A percentile compares a stretch with the other conserved stretches of the same genome.
These are phyloP conservation scores for Belonocnema kinseyi DNA, from an alignment of 1,140 invertebrate species.

Conservation along the genomic window DNA sequence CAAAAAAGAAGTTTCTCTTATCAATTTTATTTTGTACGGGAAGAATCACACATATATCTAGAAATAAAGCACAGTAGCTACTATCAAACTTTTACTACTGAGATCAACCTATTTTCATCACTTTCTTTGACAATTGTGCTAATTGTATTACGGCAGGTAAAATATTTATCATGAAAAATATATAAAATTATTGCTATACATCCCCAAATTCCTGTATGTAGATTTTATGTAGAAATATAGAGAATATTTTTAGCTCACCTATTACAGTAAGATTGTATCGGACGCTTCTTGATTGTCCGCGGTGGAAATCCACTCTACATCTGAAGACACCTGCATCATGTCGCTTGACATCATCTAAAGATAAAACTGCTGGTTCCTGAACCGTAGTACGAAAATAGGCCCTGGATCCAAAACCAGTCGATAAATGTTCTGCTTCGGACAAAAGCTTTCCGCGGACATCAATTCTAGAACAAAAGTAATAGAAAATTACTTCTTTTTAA, in stretches of 20 bases:
- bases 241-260: constrained; percentile 79
- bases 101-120: too few species aligned
- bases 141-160: too few species aligned
- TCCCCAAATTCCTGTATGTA: too few species aligned
- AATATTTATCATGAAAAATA: too few species aligned
- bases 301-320: constrained; percentile 91
- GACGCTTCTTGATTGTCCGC: constrained; percentile 90
- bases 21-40: too few species aligned
- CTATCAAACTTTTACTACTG: too few species aligned
- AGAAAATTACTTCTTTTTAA: constrained; percentile 24
- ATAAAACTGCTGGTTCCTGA: constrained; percentile 83
- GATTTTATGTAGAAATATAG: too few species aligned
- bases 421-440: constrained; percentile 84
- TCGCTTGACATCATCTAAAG: constrained; percentile 85
- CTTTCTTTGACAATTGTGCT: too few species aligned
- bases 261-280: constrained; percentile 92
- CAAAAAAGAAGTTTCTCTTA: too few species aligned
- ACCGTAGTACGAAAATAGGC: constrained; percentile 84
- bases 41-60: too few species aligned
- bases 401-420: constrained; percentile 85
- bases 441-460: constrained; percentile 86
- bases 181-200: too few species aligned
- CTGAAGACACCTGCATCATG: constrained; percentile 91
- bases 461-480: constrained; percentile 79
- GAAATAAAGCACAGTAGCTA: too few species aligned